Conservation (phyloP, 2,888 invertebrate species). For the Anodontia alba region DNA sequence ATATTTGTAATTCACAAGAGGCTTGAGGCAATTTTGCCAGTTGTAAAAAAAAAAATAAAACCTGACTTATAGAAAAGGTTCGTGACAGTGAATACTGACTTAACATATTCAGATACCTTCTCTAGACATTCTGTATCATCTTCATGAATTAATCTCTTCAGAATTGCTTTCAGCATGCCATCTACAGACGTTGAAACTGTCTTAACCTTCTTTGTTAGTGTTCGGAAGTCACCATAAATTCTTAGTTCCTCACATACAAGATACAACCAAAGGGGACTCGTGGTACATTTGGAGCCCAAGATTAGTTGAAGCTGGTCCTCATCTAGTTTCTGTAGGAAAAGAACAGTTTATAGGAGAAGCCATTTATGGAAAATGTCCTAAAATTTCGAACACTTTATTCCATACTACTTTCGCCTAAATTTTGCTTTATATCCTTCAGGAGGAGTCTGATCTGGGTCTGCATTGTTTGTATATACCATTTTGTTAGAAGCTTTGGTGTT, state of each 20-base stretch:
- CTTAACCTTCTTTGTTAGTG: constrained; percentile 73
- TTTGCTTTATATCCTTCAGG: too few species aligned
- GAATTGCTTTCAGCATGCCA: constrained; percentile 68
- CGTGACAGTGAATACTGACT: too few species aligned
- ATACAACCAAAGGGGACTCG: constrained; percentile 80
- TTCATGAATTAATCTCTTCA: constrained; percentile 74
- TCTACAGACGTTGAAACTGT: constrained; percentile 73
- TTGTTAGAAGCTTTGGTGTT: too few species aligned
- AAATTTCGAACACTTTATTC: too few species aligned
- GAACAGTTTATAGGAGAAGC: neutral
- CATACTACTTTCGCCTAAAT: too few species aligned
- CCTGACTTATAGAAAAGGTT: too few species aligned
- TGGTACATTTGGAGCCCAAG: constrained; percentile 67
- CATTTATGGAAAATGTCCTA: neutral
- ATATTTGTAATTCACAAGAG: too few species aligned
- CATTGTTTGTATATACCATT: neutral
- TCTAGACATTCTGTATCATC: constrained; percentile 75
- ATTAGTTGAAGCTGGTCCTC: constrained; percentile 70
- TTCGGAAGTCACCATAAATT: constrained; percentile 80
- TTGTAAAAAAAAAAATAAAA: too few species aligned
- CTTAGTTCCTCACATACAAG: constrained; percentile 81
- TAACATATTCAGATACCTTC: too few species aligned
- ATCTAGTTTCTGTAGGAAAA: constrained; percentile 73
- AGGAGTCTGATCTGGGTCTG: too few species aligned
- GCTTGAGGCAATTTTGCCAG: too few species aligned